Base-by-base conservation (phyloP, 2,797 vertebrate genomes). In the Brachyalestes nurse region DNA sequence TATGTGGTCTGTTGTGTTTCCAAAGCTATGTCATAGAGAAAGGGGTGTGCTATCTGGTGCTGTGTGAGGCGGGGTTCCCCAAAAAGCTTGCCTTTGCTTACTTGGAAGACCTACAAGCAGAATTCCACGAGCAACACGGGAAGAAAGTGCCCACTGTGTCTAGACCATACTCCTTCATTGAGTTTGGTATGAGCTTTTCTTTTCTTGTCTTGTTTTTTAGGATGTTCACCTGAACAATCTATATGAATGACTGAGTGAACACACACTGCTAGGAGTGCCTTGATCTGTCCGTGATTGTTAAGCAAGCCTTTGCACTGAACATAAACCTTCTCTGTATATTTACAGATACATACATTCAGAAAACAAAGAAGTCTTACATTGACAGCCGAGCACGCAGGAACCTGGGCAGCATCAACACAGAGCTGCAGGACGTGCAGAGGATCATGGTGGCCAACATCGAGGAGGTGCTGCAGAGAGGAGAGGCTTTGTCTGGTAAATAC, bases 361-460 rank as follows among this genome's bases (percentile, higher is more conserved):
- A 99, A 94, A 99, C 97, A 80, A 99, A 99, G 93, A 99, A 99
- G 87, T 95, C 96, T 0, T 99, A 98, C 94, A 99, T 99, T 16
- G 98, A 99, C 84, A 99, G 98, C 86, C 91, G 98, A 84, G 98
- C 97, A 0, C 95, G 98, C 82, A 95, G 98, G 90, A 99, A 99
- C 86, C 93, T 99, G 75, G 96, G 98, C 86, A 98, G 93, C 91
- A 98, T 99, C 90, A 99, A 99, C 92, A 99, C 97, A 8, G 98
- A 99, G 88, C 92, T 99, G 58, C 98, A 99, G 77, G 98, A 99
- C 19, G 97, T 99, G 9, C 98, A 99, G 93, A 96, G 97, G 90
- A 99, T 99, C 89, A 99, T 99, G 98, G 98, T 99, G 89, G 98
- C 98, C 5, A 99, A 99, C 88, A 99, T 99, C 0, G 98, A 99